Evolutionary conservation across 2,113 vertebrate genomes (phyloP), one percentile per base, ranked within the genome.

Genomic region (Henicopernis longicauda): DNA sequence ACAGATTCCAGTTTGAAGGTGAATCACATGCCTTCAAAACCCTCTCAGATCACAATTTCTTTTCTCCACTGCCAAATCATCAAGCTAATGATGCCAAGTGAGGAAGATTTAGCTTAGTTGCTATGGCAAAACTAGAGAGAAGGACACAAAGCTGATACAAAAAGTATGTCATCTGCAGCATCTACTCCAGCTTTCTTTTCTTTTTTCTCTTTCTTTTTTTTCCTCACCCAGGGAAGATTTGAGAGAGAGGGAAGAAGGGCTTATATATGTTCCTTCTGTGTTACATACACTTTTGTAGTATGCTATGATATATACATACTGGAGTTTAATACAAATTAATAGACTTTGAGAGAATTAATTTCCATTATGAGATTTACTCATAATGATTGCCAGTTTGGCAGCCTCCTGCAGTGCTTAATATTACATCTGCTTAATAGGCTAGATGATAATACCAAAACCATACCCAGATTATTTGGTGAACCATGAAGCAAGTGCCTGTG

Each of bases 281-380:
- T 61, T 71, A 47, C 22, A 29, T 63, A 31, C 5, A 7, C 62
- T 73, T 94, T 59, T 81, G 11, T 69, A 52, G 19, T 55, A 42
- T 47, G 26, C 65, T 47, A 29, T 22, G 57, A 66, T 70, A 78
- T 31, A 79, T 76, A 52, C 44, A 58, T 27, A 18, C 6, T 65
- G 61, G 25, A n/a, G 88, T 90, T 97, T 93, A 83, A 94, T 96
- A 78, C 34, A 91, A 91, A 95, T 89, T 83, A 91, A 93, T 73
- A 86, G 63, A 82, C 74, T 94, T 95, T 19, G 61, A 71, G 76
- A 88, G 44, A 94, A 91, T 86, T 94, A 83, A 89, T 95, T 95
- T 95, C 69, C 1, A 3, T 91, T 95, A 80, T 42, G 62, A 94
- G 81, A 90, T 94, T 94, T 96, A 77, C 62, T 91, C 31, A 47